Conservation (phyloP, 2,888 invertebrate genomes). For the Autographa pulchrina region DNA sequence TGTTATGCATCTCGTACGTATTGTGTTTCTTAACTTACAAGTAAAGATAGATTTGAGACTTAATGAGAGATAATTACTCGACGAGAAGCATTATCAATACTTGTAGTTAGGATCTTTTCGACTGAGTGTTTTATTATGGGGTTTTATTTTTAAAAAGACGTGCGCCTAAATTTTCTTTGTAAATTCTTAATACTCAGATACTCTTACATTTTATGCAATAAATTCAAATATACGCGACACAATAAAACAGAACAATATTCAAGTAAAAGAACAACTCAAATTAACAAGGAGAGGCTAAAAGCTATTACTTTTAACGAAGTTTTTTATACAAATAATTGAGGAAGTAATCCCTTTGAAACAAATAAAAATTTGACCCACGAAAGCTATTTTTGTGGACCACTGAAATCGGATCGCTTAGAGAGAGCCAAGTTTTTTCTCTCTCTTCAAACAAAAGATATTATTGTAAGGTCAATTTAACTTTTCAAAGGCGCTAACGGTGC, state of each 20-base stretch:
- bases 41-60: too few species aligned
- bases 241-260: background rate
- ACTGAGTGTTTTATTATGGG: too few species aligned
- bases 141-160: too few species aligned
- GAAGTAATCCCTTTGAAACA: constrained; percentile 72
- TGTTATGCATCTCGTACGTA: background rate
- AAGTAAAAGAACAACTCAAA: constrained; percentile 16
- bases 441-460: constrained; percentile 76
- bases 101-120: too few species aligned
- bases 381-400: constrained; percentile 59
- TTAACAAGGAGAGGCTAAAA: constrained; percentile 34
- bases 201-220: background rate
- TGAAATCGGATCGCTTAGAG: constrained; percentile 60
- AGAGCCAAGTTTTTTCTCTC: constrained; percentile 61
- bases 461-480: constrained; percentile 81
- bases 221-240: background rate
- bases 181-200: too few species aligned
- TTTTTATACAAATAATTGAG: constrained; percentile 65
- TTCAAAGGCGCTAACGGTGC: constrained; percentile 67
- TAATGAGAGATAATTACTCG: too few species aligned
- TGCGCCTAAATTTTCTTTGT: too few species aligned
- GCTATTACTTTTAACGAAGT: constrained; percentile 55
- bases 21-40: too few species aligned
- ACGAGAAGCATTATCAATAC: too few species aligned
- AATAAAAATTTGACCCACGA: constrained; percentile 64